phyloP scores from a whole-genome alignment of 2,113 vertebrate species.

The Nanger granti region DNA sequence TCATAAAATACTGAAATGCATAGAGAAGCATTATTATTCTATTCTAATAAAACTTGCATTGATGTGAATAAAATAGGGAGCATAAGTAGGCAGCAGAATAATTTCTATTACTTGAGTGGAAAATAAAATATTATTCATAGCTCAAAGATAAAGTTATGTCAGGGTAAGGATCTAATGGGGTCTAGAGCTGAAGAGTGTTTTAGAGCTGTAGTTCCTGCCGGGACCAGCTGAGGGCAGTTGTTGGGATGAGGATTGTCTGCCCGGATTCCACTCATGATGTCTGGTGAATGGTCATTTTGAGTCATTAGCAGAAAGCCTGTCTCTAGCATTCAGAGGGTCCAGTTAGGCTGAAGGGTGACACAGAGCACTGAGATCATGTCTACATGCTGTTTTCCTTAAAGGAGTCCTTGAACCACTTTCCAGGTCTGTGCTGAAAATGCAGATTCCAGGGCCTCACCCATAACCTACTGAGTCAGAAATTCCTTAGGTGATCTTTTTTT shows the following conservation, averaged over 20 bases:
- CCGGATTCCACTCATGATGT: not conserved
- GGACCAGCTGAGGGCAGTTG: constrained; percentile 27
- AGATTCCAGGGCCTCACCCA: not conserved
- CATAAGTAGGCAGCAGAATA: not conserved
- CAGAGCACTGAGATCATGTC: not conserved
- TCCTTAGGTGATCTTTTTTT: not conserved
- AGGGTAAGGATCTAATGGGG: not conserved
- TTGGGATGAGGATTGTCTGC: not conserved
- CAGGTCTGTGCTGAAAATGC: not conserved
- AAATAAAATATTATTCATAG: not conserved
- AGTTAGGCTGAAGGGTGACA: not conserved
- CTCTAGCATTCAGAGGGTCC: not conserved
- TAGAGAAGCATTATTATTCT: not conserved
- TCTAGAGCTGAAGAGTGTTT: not conserved
- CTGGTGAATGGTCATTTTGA: not conserved
- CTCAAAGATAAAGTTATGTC: constrained; percentile 21
- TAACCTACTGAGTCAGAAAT: not conserved
- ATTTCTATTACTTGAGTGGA: not conserved
- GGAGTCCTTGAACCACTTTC: not conserved
- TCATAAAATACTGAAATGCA: not conserved
- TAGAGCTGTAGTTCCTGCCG: not conserved
- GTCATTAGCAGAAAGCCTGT: not conserved
- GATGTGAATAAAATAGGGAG: not conserved
- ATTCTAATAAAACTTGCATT: not conserved
- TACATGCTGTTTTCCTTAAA: not conserved